phyloP scores from a whole-genome alignment of 2,888 invertebrate genomes.

The Rhimphoctona megacephalus region DNA sequence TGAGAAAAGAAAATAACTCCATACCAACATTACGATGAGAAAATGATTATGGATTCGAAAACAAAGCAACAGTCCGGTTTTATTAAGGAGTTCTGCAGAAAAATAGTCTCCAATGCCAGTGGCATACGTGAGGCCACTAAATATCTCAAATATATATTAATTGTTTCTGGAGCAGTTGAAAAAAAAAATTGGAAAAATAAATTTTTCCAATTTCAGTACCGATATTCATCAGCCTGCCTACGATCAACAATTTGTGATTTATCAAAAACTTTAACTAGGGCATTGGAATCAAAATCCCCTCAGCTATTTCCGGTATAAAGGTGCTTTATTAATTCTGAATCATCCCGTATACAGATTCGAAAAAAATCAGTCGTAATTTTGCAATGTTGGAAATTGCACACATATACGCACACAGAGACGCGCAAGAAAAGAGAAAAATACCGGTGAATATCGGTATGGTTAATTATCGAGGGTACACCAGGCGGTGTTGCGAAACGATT shows the following conservation, averaged over 20 bases:
- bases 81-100: too few species aligned
- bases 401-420: neutral
- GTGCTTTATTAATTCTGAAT: neutral
- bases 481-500: slow-evolving; percentile 61
- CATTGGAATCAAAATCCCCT: neutral
- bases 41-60: too few species aligned
- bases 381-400: slow-evolving; percentile 21
- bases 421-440: neutral
- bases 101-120: too few species aligned
- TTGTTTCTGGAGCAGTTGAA: neutral
- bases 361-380: neutral
- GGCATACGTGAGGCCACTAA: too few species aligned
- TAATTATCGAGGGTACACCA: slow-evolving; percentile 62
- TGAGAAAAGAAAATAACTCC: too few species aligned
- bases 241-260: too few species aligned
- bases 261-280: neutral
- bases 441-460: slow-evolving; percentile 58
- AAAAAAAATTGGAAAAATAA: neutral
- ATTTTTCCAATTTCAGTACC: too few species aligned
- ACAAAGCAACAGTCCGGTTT: too few species aligned
- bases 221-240: too few species aligned
- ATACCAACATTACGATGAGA: too few species aligned
- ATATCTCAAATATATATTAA: too few species aligned
- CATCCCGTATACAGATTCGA: neutral
- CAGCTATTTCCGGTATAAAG: neutral